These are phyloP conservation scores for Tragelaphus buxtoni DNA, from an alignment of 2,113 vertebrate species.

Conservation along the genomic window DNA sequence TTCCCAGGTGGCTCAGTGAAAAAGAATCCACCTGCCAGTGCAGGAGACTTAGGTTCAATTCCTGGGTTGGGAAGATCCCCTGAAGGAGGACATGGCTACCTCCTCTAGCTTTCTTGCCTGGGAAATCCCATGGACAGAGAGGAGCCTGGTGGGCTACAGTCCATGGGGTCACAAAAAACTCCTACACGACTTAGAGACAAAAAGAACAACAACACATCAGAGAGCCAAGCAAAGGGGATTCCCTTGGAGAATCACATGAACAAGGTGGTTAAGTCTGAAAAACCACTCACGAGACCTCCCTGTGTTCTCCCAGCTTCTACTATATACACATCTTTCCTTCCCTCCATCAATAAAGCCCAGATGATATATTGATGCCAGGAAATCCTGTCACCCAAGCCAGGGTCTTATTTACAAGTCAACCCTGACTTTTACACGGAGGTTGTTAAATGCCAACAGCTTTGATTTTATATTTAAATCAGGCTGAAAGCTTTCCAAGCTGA, in stretches of 20 bases:
- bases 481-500: neutral
- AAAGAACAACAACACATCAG: neutral
- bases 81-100: neutral
- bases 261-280: neutral
- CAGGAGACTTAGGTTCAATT: neutral
- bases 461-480: neutral
- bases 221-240: neutral
- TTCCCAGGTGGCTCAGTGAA: neutral
- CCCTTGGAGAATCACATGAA: neutral
- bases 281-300: neutral
- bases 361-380: neutral
- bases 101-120: neutral
- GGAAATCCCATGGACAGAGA: neutral
- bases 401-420: neutral
- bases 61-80: neutral
- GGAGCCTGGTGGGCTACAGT: neutral
- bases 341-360: rapidly evolving
- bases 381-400: neutral
- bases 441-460: neutral
- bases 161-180: neutral
- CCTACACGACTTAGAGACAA: neutral
- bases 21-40: neutral
- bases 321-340: rapidly evolving
- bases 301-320: neutral
- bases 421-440: neutral